Conservation (phyloP, 2,888 invertebrate species). For the Cantharis nigra region DNA sequence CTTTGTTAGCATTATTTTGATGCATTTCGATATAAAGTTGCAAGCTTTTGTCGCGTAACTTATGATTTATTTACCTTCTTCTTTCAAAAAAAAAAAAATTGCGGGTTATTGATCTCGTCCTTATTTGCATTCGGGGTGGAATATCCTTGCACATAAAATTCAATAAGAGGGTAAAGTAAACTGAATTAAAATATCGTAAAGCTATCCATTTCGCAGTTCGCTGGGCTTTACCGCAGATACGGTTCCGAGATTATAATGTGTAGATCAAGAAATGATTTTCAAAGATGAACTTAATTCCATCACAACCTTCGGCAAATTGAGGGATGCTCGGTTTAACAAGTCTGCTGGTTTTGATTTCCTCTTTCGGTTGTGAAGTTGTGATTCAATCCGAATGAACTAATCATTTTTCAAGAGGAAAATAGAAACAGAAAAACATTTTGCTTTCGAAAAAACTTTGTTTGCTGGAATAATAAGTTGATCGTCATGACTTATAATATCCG, state of each 20-base stretch:
- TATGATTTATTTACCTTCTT: neutral
- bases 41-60: constrained; percentile 8
- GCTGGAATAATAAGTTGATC: neutral
- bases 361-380: neutral
- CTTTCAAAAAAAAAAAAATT: neutral
- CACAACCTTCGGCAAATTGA: constrained; percentile 7
- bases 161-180: neutral
- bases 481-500: neutral
- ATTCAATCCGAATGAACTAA: neutral
- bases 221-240: constrained; percentile 9
- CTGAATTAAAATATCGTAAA: constrained; percentile 14
- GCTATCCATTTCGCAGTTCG: constrained; percentile 11
- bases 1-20: constrained; percentile 8
- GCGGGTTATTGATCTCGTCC: neutral
- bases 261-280: constrained; percentile 12
- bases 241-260: constrained; percentile 16
- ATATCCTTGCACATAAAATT: neutral
- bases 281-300: constrained; percentile 13
- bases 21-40: constrained; percentile 10
- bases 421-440: neutral
- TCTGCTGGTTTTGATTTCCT: neutral
- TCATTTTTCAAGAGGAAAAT: neutral
- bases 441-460: neutral
- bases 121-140: neutral
- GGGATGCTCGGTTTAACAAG: neutral